These are phyloP conservation scores for Semaprochilodus insignis DNA, from an alignment of 2,797 vertebrate species.

Conservation along the genomic window DNA sequence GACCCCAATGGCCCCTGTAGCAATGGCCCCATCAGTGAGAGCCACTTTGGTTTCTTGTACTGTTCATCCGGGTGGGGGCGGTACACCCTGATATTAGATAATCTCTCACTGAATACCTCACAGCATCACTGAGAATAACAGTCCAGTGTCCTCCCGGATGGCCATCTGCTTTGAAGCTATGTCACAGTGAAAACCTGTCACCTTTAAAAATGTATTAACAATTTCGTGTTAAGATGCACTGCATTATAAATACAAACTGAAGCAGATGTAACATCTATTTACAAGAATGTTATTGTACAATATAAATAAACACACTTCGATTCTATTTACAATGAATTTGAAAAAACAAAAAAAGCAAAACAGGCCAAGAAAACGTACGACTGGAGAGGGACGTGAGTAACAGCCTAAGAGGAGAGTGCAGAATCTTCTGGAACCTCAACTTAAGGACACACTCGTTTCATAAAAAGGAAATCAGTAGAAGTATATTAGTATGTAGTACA, in stretches of 20 bases:
- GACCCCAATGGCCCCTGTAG: not conserved
- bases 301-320: constrained; percentile 20
- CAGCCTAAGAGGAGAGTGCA: not conserved
- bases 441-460: not conserved
- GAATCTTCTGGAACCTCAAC: not conserved
- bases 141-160: not conserved
- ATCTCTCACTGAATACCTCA: not conserved
- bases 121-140: not conserved
- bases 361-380: not conserved
- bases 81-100: not conserved
- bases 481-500: not conserved
- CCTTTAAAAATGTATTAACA: not conserved
- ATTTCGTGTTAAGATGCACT: not conserved
- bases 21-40: not conserved
- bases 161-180: not conserved
- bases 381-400: not conserved
- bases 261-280: constrained; percentile 18
- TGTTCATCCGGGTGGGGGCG: too few relatives aligned
- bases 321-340: constrained; percentile 25
- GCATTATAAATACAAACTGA: constrained; percentile 32
- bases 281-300: constrained; percentile 31
- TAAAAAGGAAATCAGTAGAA: constrained; percentile 2
- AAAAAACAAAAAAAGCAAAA: constrained; percentile 5
- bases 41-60: not conserved
- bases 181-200: not conserved